Base-by-base conservation (phyloP, 2,888 invertebrate genomes). In the Argyra leucocephala region DNA sequence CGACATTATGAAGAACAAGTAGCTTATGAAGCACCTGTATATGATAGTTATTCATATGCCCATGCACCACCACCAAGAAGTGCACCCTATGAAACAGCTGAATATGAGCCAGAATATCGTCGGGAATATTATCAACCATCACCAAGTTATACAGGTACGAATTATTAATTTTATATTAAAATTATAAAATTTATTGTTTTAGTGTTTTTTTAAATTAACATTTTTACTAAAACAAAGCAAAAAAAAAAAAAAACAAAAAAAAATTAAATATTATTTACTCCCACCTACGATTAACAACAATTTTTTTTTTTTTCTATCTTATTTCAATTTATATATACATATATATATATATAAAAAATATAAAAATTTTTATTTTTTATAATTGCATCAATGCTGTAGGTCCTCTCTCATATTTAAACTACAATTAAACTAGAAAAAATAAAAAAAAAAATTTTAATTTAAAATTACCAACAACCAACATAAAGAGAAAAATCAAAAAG, bases 121-220 rank as follows among this genome's bases (percentile, higher is more conserved):
- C 71, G 80, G 22, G 80, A 80, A 62, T 80, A 79, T 69, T 79
- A 79, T 70, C 78, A 77, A 66, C 78, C 79, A 69, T 76, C 79
- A 57, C 74, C 78, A 7, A 73, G 74, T 63, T 79, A 78, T 72
- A 73, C 77, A 72, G 78, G 79, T 79, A 67, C 68, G 66, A 67
- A 62, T 61, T 59, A 58, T 23, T 62, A 57, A 59, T 18, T 57
- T n/a, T 62, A 23, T 36, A 7, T 26, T 21, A 64, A 59, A 10
- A 22, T 23, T 48, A 18, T 48, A 37, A 48, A 15, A 3, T 48
- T 48, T 48, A 18, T 48, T 48, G 12, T 48, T 61, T 36, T 15
- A 31, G 61, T 61, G 26, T 57, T 62, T 62, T 62, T 62, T 31
- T 48, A 22, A 26, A 57, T 18, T 61, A 36, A 22, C 48, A 15